Evolutionary conservation across 2,797 vertebrate genomes (phyloP), one percentile per base, ranked within the genome.

Genomic region (Scolopax bukidnonensis): DNA sequence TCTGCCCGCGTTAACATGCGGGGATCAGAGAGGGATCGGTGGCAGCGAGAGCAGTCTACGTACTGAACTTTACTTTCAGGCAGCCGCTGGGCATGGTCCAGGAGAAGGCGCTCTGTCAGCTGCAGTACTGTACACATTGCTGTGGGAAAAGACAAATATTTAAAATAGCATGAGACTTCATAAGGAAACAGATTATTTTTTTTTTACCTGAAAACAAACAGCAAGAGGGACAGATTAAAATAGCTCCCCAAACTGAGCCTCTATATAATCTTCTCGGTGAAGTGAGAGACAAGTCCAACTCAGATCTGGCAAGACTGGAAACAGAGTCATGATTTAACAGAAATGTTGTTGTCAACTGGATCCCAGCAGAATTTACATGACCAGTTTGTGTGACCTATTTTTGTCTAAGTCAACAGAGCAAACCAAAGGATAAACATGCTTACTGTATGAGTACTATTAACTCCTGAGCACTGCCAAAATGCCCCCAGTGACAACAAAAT

Each of bases 21-120:
- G 43, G 63, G 60, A 25, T 50, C 32, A 30, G 9, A 30, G 71
- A 60, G 16, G 4, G 50, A 12, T 1, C 1, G 2, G 40, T 19
- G 79, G 59, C 36, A 89, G 40, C 16, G 54, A 45, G 81, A 3
- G 20, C 45, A 10, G 33, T 4, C 65, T 93, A 99, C 99, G 94
- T 98, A 99, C 99, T 98, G 99, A 86, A 99, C 98, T 98, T 98
- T 99, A 97, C 95, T 98, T 97, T 98, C 97, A 74, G 98, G 98
- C 11, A 99, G 98, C 51, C 99, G 97, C 40, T 99, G 99, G 1
- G 97, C 97, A 2, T 99, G 99, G 54, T 99, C 99, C 93, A 99
- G 94, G 92, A 99, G 98, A 45, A 99, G 98, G 82, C 99, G 98
- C 94, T 99, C 99, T 38, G 98, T 98, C 95, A 99, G 98, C 95